phyloP scores from a whole-genome alignment of 2,888 invertebrate genomes.

The Parnassius apollo region DNA sequence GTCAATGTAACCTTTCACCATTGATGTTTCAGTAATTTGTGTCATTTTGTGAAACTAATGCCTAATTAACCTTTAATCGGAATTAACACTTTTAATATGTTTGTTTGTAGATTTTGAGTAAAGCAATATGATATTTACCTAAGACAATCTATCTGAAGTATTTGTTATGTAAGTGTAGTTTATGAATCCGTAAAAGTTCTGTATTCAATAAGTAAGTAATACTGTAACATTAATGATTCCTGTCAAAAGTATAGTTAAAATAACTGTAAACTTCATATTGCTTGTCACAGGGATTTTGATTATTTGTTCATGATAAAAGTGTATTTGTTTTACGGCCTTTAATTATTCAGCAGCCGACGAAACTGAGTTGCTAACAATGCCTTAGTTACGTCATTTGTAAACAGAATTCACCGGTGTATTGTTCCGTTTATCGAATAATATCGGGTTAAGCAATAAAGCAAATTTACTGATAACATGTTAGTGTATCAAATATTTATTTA shows the following conservation, averaged over 20 bases:
- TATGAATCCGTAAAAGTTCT: too few relatives aligned
- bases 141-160: too few relatives aligned
- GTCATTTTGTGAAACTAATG: slow-evolving; percentile 15
- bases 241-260: too few relatives aligned
- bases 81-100: slow-evolving; percentile 13
- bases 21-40: slow-evolving; percentile 4
- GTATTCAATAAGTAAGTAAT: too few relatives aligned
- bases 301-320: background rate
- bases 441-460: slow-evolving; percentile 8
- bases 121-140: slow-evolving; percentile 8
- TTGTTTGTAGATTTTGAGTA: background rate
- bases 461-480: slow-evolving; percentile 3
- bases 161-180: too few relatives aligned
- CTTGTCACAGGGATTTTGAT: background rate
- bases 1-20: slow-evolving; percentile 16
- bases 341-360: slow-evolving; percentile 21
- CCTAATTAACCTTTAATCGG: slow-evolving; percentile 18
- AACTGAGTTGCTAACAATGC: slow-evolving; percentile 24
- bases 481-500: slow-evolving; percentile 1
- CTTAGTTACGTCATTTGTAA: slow-evolving; percentile 22
- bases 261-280: slow-evolving; percentile 2
- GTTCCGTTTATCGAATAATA: slow-evolving; percentile 13
- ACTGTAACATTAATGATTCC: too few relatives aligned
- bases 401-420: slow-evolving; percentile 25
- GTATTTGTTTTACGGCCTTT: slow-evolving; percentile 21